Evolutionary conservation across 2,113 vertebrate species (phyloP).

Genomic region (Oxyruncus cristatus): DNA sequence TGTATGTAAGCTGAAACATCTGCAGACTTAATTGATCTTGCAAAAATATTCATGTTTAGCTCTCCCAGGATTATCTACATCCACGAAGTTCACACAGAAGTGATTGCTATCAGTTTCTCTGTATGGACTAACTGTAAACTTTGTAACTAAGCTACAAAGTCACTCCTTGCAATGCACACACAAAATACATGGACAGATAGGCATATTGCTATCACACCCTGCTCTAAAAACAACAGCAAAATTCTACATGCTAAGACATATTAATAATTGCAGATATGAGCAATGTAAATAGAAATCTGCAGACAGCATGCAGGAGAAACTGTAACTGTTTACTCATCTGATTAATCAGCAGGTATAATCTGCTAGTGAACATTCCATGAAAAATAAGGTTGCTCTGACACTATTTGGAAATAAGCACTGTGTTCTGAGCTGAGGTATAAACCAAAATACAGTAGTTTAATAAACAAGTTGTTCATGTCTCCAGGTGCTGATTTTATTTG

Average conservation of each 20-base stretch:
- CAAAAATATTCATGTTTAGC: not conserved
- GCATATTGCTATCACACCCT: not conserved
- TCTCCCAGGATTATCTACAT: not conserved
- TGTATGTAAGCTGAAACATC: not conserved
- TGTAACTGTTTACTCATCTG: not conserved
- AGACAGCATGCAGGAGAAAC: not conserved
- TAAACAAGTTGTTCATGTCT: not conserved
- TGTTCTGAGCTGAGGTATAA: not conserved
- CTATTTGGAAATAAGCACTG: not conserved
- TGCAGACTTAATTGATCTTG: not conserved
- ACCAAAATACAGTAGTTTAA: not conserved
- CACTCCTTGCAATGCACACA: not conserved
- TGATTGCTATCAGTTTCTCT: not conserved
- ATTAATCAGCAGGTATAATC: not conserved
- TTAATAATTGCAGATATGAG: not conserved
- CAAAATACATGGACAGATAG: not conserved
- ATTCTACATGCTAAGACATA: not conserved
- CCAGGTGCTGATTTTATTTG: not conserved
- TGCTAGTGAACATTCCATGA: not conserved
- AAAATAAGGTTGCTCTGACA: not conserved
- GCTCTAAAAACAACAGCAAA: not conserved
- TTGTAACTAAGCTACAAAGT: not conserved
- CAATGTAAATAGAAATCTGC: not conserved
- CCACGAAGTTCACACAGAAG: not conserved
- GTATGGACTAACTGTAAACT: not conserved